Evolutionary conservation across 2,888 invertebrate genomes (phyloP), one percentile per base, ranked within the genome.

Genomic region (Scaptomyza polygonia): DNA sequence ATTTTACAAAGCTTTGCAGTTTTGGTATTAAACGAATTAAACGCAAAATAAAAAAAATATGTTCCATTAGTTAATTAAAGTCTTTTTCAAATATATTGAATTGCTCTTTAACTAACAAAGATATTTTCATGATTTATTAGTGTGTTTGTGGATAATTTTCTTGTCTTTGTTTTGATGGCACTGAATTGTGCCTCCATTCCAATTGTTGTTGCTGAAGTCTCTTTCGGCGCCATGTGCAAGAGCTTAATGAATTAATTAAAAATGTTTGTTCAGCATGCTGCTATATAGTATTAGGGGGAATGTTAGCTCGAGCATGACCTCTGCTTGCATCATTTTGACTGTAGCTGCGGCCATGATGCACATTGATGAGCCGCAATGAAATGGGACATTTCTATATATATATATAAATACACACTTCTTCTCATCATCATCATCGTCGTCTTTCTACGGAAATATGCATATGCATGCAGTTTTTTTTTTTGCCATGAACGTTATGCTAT

Each of bases 241-340:
- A 57, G 63, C 74, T 87, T 77, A 87, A 83, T 83, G 83, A 83
- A 83, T 87, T 87, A 83, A 83, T 83, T 87, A 83, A 82, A 81
- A 82, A 76, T 16, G 66, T 63, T 71, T 47, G 64, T 75, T 70
- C 65, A 67, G 44, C 61, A 52, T 66, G n/a, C 53, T 14, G 3
- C 39, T 36, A 21, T 21, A 3, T 21, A 21, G n/a, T 21, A 21
- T 21, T 21, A 14, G 34, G 34, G 14, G 32, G 57, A 43, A 42
- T 72, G 47, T 48, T 39, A 39, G 39, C 40, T 62, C 65, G 68
- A 61, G 71, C 79, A 65, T 74, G 87, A 81, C 85, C 87, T 85
- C 83, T 56, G 81, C 48, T 67, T 76, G 78, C 78, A 51, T 61
- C 69, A 67, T 57, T 69, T 48, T 43, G 51, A 57, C 49, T 58